Base-by-base conservation (phyloP, 2,113 vertebrate species). In the Amblyopsis rosae region DNA sequence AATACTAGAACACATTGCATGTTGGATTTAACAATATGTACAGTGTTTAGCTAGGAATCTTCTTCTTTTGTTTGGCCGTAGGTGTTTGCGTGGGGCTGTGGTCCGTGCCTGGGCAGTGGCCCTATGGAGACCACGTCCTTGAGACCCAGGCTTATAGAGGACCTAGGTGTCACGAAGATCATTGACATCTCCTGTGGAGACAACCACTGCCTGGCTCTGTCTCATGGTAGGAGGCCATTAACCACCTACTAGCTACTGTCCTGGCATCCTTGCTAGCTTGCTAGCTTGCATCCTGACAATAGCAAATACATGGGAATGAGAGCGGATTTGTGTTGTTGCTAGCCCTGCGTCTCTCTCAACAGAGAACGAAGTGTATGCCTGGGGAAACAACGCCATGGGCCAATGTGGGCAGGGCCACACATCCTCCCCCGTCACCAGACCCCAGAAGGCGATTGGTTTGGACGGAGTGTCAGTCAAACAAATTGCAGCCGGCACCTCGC, bases 381-480 rank as follows among this genome's bases (percentile, higher is more conserved):
- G 98, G 98, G 98, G 98, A 45, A 99, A 99, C 90, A 99, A 99
- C 87, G 98, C 98, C 54, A 99, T 99, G 98, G 98, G 98, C 0
- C 98, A 99, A 61, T 99, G 98, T 76, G 98, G 98, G 12, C 98
- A 99, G 88, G 97, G 98, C 9, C 98, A 99, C 84, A 97, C 97
- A 51, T 98, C 97, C 0, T 96, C 96, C 16, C 98, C 98, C 8
- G 96, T 99, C 90, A 99, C 97, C 67, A 99, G 98, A 81, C 98
- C 98, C 68, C 99, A 98, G 92, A 99, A 99, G 91, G 97, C 98
- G 1, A 96, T 95, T 12, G 95, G 96, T 69, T 89, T 99, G 88
- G 97, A 99, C 54, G 96, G 97, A 62, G 94, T 99, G 48, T 95
- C 96, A 33, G 93, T 98, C 85, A 96, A 99, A 60, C 98, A 99